Evolutionary conservation across 37 sponge, comb jelly and placozoan genomes (phyloP).

Genomic region (Beroe forskalii): DNA sequence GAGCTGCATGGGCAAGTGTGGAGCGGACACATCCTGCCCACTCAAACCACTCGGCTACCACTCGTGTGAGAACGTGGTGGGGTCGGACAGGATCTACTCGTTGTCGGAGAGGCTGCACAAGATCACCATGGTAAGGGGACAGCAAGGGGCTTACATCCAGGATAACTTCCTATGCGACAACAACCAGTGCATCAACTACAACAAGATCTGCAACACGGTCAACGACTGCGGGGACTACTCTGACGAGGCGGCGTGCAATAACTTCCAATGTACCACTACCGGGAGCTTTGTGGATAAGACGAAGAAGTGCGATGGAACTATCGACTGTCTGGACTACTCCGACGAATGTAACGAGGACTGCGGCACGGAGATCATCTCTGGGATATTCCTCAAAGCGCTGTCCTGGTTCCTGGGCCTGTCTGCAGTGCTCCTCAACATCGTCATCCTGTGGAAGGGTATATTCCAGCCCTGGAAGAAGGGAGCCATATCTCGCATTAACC

Average conservation of each 20-base stretch:
- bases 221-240: background rate
- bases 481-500: background rate
- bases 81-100: background rate
- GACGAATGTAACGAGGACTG: background rate
- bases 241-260: background rate
- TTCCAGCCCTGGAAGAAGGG: background rate
- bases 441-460: background rate
- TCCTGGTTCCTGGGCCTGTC: background rate
- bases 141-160: background rate
- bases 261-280: background rate
- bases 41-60: background rate
- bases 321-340: background rate
- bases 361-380: background rate
- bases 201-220: background rate
- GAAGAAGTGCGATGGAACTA: background rate
- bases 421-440: background rate
- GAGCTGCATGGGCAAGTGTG: conserved; percentile 8
- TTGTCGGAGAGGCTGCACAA: background rate
- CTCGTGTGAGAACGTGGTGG: background rate
- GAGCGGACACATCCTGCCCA: background rate
- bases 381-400: background rate
- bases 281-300: background rate
- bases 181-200: background rate
- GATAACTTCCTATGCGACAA: background rate
- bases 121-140: background rate